These are phyloP conservation scores for Parasteatoda lunata DNA, from an alignment of 2,888 invertebrate genomes.

Conservation along the genomic window DNA sequence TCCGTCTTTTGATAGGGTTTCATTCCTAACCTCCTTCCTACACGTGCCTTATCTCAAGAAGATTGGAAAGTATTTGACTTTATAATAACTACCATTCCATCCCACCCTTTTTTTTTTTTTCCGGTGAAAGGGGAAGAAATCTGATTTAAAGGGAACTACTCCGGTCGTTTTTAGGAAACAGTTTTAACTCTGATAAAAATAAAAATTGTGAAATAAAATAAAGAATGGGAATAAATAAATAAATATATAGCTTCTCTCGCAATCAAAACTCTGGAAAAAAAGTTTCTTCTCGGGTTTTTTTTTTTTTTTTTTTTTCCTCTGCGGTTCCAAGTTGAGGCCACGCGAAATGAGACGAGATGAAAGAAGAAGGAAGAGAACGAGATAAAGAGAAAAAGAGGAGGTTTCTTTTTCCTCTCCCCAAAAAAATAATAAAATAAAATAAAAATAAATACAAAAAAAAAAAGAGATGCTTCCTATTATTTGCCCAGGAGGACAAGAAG, in stretches of 20 bases:
- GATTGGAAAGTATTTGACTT: slow-evolving; percentile 65
- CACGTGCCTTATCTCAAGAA: slow-evolving; percentile 58
- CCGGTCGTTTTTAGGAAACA: slow-evolving; percentile 24
- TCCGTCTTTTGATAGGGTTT: not conserved
- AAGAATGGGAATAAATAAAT: not conserved
- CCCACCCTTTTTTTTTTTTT: not conserved
- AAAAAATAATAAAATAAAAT: too few relatives aligned
- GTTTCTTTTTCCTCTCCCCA: not conserved
- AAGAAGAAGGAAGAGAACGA: slow-evolving; percentile 15
- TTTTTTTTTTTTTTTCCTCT: not conserved
- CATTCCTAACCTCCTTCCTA: slow-evolving; percentile 8
- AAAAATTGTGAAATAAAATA: not conserved
- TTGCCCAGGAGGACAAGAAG: slow-evolving; percentile 62
- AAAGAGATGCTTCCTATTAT: slow-evolving; percentile 48
- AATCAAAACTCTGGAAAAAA: slow-evolving; percentile 59
- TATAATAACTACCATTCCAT: slow-evolving; percentile 50
- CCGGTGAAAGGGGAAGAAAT: slow-evolving; percentile 2
- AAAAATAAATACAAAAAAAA: not conserved
- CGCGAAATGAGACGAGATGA: slow-evolving; percentile 53
- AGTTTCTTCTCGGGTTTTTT: slow-evolving; percentile 37
- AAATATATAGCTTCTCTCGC: slow-evolving; percentile 32
- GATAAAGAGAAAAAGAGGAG: slow-evolving; percentile 8
- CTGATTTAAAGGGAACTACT: slow-evolving; percentile 34
- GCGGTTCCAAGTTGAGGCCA: slow-evolving; percentile 46
- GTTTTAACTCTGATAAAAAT: slow-evolving; percentile 19